A percentile compares a stretch with the other conserved stretches of the same genome.
phyloP scores from a whole-genome alignment of 2,888 invertebrate species.

The Lepidocyrtoides sp. region DNA sequence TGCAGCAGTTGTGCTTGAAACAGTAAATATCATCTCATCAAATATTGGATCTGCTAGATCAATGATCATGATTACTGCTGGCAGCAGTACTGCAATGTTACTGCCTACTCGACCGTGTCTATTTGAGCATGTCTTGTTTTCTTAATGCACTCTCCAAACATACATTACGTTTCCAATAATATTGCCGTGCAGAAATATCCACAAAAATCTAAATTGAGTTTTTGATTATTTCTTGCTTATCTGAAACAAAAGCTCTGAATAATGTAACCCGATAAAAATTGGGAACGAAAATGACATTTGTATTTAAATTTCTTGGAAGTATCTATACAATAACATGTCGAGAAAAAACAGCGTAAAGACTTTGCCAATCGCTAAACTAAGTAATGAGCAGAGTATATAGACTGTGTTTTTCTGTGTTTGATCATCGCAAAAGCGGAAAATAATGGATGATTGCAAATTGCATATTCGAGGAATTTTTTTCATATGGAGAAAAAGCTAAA shows the following conservation, averaged over 20 bases:
- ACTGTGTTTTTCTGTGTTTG: slow-evolving; percentile 26
- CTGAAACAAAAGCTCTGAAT: not conserved
- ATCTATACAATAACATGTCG: not conserved
- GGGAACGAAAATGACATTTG: not conserved
- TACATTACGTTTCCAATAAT: not conserved
- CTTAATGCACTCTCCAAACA: not conserved
- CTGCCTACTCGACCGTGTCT: too few relatives aligned
- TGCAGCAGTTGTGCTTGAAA: not conserved
- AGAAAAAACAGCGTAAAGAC: not conserved
- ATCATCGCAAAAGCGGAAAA: slow-evolving; percentile 1
- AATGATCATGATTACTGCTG: too few relatives aligned
- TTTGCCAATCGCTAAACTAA: too few relatives aligned
- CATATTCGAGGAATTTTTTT: slow-evolving; percentile 18
- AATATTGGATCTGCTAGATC: not conserved
- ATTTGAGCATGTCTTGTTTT: too few relatives aligned
- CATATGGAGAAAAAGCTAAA: not conserved
- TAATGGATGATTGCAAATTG: slow-evolving; percentile 52
- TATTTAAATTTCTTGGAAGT: slow-evolving; percentile 38
- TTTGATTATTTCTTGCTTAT: slow-evolving; percentile 47
- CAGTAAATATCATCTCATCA: not conserved
- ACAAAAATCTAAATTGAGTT: slow-evolving; percentile 40
- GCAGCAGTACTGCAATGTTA: too few relatives aligned
- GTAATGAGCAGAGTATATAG: not conserved
- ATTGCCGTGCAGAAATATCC: not conserved
- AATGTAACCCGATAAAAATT: not conserved